A percentile compares a stretch with the other conserved stretches of the same genome.
Evolutionary conservation across 2,888 invertebrate genomes (phyloP).

Genomic region (Melinaea marsaeus): DNA sequence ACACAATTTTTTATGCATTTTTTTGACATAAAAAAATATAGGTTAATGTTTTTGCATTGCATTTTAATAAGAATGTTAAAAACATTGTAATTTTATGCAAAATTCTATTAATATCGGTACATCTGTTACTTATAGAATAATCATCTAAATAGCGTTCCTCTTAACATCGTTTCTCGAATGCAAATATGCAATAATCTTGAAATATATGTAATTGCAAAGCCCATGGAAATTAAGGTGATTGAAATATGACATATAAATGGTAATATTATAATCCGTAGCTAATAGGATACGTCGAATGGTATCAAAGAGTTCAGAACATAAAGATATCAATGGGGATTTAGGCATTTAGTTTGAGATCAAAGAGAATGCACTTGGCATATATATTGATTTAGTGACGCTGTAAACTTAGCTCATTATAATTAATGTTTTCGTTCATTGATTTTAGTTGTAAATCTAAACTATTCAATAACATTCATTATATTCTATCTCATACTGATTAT

Average conservation of each 20-base stretch:
- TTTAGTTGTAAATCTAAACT: background rate
- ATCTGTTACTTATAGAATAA: constrained; percentile 10
- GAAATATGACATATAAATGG: constrained; percentile 42
- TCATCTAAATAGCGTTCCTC: constrained; percentile 10
- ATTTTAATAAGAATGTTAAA: constrained; percentile 7
- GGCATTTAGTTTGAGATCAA: constrained; percentile 58
- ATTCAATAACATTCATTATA: no score
- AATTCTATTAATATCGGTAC: constrained; percentile 9
- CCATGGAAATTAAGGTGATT: constrained; percentile 34
- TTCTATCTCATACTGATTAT: no score
- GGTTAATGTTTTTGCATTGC: constrained; percentile 10
- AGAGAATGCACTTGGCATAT: constrained; percentile 52
- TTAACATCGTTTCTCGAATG: constrained; percentile 17
- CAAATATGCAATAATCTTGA: constrained; percentile 33
- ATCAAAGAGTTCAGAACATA: constrained; percentile 39
- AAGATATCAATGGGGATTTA: constrained; percentile 62
- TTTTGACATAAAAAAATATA: background rate
- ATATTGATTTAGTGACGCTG: constrained; percentile 44
- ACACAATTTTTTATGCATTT: constrained; percentile 10
- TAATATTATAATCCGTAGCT: constrained; percentile 36
- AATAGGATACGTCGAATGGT: constrained; percentile 34
- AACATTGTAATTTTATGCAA: constrained; percentile 2
- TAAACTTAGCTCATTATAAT: constrained; percentile 31
- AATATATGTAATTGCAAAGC: constrained; percentile 32
- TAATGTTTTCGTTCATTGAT: constrained; percentile 5